Conservation (phyloP, 1,140 invertebrate species). For the Paraescarpia echinospica region DNA sequence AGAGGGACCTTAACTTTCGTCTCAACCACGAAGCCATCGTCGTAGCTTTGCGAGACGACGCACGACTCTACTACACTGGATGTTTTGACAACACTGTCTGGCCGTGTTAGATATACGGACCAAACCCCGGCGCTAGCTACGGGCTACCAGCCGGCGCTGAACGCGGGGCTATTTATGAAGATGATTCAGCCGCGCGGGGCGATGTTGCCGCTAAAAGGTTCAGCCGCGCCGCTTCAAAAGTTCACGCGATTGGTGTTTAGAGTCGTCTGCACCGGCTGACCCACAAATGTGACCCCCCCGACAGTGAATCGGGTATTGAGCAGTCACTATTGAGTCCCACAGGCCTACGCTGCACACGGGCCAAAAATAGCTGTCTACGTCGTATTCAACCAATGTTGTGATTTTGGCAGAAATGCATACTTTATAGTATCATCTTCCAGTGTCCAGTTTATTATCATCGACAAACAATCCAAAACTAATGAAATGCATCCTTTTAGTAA, state of each 20-base stretch:
- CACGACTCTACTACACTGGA: not conserved
- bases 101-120: not conserved
- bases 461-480: too few relatives aligned
- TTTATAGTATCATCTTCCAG: too few relatives aligned
- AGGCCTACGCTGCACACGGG: too few relatives aligned
- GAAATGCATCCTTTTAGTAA: too few relatives aligned
- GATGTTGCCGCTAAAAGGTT: not conserved
- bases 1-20: not conserved
- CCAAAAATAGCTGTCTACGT: too few relatives aligned
- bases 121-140: not conserved
- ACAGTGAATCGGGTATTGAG: too few relatives aligned
- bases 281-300: too few relatives aligned
- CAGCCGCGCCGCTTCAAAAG: not conserved
- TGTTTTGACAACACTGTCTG: slow-evolving; percentile 1
- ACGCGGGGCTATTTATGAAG: not conserved
- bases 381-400: too few relatives aligned
- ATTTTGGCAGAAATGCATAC: too few relatives aligned
- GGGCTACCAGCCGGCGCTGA: not conserved
- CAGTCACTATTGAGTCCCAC: too few relatives aligned
- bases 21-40: not conserved
- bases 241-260: not conserved
- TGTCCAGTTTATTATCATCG: too few relatives aligned
- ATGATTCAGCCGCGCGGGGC: not conserved
- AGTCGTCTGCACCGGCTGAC: not conserved
- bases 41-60: not conserved